Percentiles rank a stretch among this genome's conserved stretches.
Evolutionary conservation across 2,888 invertebrate species (phyloP).

Genomic region (Epinotia nisella): DNA sequence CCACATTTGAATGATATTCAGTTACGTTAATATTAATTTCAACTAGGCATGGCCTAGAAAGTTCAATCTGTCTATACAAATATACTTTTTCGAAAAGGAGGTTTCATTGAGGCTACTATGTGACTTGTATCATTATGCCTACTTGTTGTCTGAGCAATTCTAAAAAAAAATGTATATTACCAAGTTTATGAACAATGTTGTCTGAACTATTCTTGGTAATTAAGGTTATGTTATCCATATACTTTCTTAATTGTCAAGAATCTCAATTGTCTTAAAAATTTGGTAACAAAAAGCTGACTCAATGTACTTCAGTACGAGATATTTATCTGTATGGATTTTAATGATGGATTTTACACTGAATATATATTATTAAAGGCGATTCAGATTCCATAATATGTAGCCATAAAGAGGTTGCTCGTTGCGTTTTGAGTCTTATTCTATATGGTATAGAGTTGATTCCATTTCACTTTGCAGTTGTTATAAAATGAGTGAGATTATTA

Average conservation of each 20-base stretch:
- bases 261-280: no score
- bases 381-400: not conserved
- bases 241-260: no score
- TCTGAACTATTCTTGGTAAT: no score
- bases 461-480: not conserved
- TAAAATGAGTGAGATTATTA: not conserved
- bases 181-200: no score
- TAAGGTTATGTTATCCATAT: no score
- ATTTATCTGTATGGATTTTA: constrained; percentile 16
- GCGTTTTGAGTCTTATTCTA: not conserved
- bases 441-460: constrained; percentile 1
- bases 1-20: no score
- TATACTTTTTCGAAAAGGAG: not conserved
- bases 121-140: no score
- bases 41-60: not conserved
- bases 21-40: no score
- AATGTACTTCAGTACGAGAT: not conserved
- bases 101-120: no score
- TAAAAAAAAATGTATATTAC: no score
- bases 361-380: not conserved
- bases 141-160: no score
- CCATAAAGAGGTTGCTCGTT: not conserved
- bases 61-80: not conserved
- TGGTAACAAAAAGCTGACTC: no score
- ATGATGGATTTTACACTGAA: not conserved